These are phyloP conservation scores for Apteryx owenii DNA, from an alignment of 2,113 vertebrate genomes.

Conservation along the genomic window DNA sequence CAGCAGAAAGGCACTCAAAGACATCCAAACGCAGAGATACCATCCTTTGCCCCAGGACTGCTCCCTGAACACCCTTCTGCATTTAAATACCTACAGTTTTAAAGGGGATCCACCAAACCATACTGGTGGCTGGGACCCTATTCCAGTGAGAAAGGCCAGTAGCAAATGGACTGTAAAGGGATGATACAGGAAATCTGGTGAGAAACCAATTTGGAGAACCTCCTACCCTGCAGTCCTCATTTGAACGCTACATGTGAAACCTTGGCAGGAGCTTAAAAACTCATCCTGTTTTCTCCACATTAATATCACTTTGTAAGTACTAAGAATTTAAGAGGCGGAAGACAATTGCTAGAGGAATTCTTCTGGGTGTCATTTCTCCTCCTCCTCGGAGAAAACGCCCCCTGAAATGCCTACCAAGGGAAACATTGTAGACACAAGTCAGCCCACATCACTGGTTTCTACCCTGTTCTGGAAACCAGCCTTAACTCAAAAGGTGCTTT, in stretches of 20 bases:
- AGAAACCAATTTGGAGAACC: neutral
- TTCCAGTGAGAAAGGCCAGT: neutral
- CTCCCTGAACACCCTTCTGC: neutral
- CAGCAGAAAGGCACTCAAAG: neutral
- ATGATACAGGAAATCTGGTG: too few relatives aligned
- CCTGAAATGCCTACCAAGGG: neutral
- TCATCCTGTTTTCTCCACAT: neutral
- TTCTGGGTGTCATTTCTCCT: neutral
- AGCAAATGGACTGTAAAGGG: neutral
- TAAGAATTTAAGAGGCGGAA: neutral
- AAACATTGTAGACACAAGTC: neutral
- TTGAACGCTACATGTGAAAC: neutral
- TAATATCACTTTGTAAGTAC: neutral
- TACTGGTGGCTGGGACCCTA: neutral
- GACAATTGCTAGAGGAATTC: neutral
- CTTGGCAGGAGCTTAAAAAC: neutral
- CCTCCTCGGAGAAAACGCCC: neutral
- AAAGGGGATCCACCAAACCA: neutral
- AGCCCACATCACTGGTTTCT: neutral
- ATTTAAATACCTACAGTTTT: neutral
- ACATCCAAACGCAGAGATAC: neutral
- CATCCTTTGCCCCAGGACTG: neutral
- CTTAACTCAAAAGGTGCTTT: neutral
- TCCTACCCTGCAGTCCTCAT: neutral
- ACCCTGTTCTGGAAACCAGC: neutral